A percentile compares a stretch with the other conserved stretches of the same genome.
These are phyloP conservation scores for Adineta ricciae DNA, from an alignment of 2,888 invertebrate genomes.

Conservation along the genomic window DNA sequence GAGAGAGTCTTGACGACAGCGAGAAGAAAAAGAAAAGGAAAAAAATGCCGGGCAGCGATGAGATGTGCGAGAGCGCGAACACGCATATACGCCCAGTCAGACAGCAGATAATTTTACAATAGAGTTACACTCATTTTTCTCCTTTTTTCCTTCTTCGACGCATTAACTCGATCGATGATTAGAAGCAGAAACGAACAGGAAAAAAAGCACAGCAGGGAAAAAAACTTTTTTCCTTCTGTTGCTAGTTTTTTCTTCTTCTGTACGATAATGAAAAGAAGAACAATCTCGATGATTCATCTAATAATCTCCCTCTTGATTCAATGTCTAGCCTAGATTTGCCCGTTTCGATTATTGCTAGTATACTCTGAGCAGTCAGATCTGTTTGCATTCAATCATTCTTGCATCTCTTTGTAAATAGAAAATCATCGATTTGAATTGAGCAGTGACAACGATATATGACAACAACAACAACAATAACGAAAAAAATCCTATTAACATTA, in stretches of 20 bases:
- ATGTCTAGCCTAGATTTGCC: not conserved
- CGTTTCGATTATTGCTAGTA: not conserved
- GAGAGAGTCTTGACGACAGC: not conserved
- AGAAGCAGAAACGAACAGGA: not conserved
- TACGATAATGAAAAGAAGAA: not conserved
- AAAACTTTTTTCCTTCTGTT: not conserved
- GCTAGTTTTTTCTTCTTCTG: not conserved
- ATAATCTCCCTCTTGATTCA: not conserved
- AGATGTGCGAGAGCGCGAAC: conserved; percentile 5
- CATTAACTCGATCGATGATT: not conserved
- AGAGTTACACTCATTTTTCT: conserved; percentile 5
- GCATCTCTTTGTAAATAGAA: not conserved
- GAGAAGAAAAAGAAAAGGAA: not conserved
- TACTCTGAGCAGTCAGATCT: not conserved
- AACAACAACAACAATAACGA: too few relatives aligned
- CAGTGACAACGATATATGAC: not conserved
- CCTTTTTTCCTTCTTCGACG: not conserved
- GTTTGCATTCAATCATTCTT: not conserved
- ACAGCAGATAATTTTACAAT: conserved; percentile 7
- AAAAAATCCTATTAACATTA: too few relatives aligned
- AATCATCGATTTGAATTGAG: not conserved
- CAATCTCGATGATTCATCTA: not conserved
- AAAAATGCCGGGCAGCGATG: not conserved
- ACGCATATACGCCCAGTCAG: not conserved
- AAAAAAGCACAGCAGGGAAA: not conserved